Evolutionary conservation across 2,888 invertebrate species (phyloP), one percentile per base, ranked within the genome.

Genomic region (Notodonta ziczac): DNA sequence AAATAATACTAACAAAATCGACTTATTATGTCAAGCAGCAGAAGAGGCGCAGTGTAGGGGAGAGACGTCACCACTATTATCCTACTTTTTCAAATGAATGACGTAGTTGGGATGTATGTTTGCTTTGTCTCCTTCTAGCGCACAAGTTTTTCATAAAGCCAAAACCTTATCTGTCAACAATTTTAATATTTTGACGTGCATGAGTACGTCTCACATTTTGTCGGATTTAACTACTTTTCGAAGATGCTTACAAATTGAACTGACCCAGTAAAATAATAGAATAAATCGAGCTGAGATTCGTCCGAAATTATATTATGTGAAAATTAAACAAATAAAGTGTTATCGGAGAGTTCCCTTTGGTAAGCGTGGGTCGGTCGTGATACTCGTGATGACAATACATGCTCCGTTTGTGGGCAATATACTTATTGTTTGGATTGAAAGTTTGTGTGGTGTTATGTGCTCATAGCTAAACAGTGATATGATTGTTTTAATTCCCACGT

Each of bases 401-500:
- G 13, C 53, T 24, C 8, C 8, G 32, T 32, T 52, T 39, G 54
- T 39, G 12, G 39, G 8, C 32, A 39, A 8, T 39, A 32, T 16
- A 52, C 24, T 24, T 24, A 52, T 52, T 32, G 32, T 54, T 54
- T 61, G 67, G 55, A 64, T 66, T 62, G 65, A 75, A 80, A 80
- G 80, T 85, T 82, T 80, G 77, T 82, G 71, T 71, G 64, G 69
- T 77, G 76, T 65, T 78, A 74, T 70, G 79, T 83, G 78, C 63
- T 76, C 76, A 75, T 77, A 71, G 72, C 67, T 74, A 72, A 78
- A 80, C 77, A 80, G 81, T 83, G 74, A 57, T 79, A 78, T 78
- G 82, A 74, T 76, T 83, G 80, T 79, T 84, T 73, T 80, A 82
- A 78, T 86, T 89, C 86, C 84, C 84, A 90, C 86, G 86, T 78